Conservation (phyloP, 1,140 invertebrate species). For the Caerostris extrusa region DNA sequence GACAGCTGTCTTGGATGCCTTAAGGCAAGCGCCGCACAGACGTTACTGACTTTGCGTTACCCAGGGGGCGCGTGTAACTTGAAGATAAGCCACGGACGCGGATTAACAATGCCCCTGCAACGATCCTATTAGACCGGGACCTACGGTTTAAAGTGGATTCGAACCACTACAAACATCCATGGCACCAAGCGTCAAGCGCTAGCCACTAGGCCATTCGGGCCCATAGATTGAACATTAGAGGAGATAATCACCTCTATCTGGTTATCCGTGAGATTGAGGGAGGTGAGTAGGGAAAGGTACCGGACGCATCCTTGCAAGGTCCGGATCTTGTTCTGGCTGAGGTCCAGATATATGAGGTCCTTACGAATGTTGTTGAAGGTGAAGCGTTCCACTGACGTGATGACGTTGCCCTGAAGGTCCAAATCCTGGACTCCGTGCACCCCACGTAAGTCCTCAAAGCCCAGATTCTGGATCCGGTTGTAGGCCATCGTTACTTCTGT, state of each 20-base stretch:
- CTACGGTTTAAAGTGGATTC: no score
- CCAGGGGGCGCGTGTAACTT: no score
- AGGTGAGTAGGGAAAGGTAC: slow-evolving; percentile 12
- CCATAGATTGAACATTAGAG: no score
- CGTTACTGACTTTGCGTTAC: no score
- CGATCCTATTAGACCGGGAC: no score
- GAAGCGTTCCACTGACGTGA: neutral
- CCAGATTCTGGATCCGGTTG: neutral
- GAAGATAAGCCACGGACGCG: no score
- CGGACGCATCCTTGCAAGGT: slow-evolving; percentile 33
- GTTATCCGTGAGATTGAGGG: slow-evolving; percentile 57
- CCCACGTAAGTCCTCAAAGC: slow-evolving; percentile 7
- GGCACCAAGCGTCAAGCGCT: no score
- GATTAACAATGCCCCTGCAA: no score
- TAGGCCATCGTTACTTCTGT: slow-evolving; percentile 26
- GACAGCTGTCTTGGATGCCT: no score
- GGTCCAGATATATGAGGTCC: slow-evolving; percentile 40
- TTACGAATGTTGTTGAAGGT: slow-evolving; percentile 25
- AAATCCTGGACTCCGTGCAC: neutral
- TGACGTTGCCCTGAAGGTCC: slow-evolving; percentile 34
- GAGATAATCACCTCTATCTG: slow-evolving; percentile 10
- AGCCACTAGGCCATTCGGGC: no score
- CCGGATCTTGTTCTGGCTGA: slow-evolving; percentile 30
- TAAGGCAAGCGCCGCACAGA: no score
- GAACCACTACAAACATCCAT: no score